These are phyloP conservation scores for Uromys caudimaculatus DNA, from an alignment of 2,797 vertebrate genomes.

Conservation along the genomic window DNA sequence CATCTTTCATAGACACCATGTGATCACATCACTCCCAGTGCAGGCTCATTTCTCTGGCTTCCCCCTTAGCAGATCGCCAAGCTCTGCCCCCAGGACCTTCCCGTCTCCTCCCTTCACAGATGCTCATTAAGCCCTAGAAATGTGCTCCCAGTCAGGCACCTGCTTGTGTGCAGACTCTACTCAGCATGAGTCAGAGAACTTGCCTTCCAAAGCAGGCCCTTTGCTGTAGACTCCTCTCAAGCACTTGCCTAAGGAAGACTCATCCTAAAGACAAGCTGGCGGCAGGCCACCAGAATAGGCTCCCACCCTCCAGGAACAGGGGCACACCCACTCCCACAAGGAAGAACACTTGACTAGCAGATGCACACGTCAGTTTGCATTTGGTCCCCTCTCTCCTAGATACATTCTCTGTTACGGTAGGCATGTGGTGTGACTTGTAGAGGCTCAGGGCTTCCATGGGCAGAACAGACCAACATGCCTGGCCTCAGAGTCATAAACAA, in stretches of 20 bases:
- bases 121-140: constrained; percentile 37
- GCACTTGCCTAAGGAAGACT: not conserved
- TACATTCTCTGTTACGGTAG: not conserved
- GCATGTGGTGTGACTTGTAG: not conserved
- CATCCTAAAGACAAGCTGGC: not conserved
- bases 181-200: not conserved
- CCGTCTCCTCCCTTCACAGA: not conserved
- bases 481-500: not conserved
- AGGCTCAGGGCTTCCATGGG: not conserved
- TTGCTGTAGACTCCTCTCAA: not conserved
- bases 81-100: constrained; percentile 42
- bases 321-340: not conserved
- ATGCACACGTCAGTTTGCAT: not conserved
- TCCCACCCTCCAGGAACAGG: not conserved
- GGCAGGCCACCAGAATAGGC: not conserved
- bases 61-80: not conserved
- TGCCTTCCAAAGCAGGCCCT: not conserved
- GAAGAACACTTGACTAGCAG: not conserved
- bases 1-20: constrained; percentile 55
- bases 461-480: not conserved
- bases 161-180: not conserved
- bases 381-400: not conserved
- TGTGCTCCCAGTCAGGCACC: constrained; percentile 47
- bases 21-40: constrained; percentile 6
- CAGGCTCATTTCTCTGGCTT: not conserved